Base-by-base conservation (phyloP, 2,888 invertebrate species). In the Vandiemenella viatica region DNA sequence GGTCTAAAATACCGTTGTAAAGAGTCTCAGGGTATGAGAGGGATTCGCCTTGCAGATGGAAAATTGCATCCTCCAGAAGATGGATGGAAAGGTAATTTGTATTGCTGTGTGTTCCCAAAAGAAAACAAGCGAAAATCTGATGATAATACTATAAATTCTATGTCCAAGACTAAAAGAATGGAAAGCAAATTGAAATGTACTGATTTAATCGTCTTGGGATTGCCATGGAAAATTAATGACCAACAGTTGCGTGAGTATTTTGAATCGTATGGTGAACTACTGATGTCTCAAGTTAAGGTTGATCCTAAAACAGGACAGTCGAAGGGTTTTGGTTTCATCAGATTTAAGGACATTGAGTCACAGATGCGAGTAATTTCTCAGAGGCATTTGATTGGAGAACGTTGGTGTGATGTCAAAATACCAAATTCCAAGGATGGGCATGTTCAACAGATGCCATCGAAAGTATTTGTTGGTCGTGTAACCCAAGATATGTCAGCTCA, bases 391-490 rank as follows among this genome's bases (percentile, higher is more conserved):
- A 96, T 98, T 60, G 97, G 96, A 67, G 95, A 95, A 0, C 76
- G 98, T 56, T 93, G 93, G 90, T 97, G 97, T 64, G 96, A 97
- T 71, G 96, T 97, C 2, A 91, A 95, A 68, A 89, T 98, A 61
- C 97, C 97, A 21, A 93, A 95, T 68, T 95, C 91, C 5, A 92
- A 91, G 75, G 81, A 65, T 55, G 61, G 61, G 40, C 61, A 63
- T 50, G 59, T 62, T 19, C 42, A 18, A 48, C 63, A 64, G 53
- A 62, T 64, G 42, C 64, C 63, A 51, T 69, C 74, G 58, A 85
- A 86, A 65, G 83, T 89, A 48, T 89, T 88, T 65, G 85, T 89
- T 43, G 88, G 88, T 4, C 76, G 87, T 51, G 82, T 87, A 63
- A 83, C 85, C 1, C 87, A 87, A 62, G 83, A 79, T 61, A 77